Percentiles rank a stretch among this genome's conserved stretches.
These are phyloP conservation scores for Heliconius sara DNA, from an alignment of 2,888 invertebrate species.

Conservation along the genomic window DNA sequence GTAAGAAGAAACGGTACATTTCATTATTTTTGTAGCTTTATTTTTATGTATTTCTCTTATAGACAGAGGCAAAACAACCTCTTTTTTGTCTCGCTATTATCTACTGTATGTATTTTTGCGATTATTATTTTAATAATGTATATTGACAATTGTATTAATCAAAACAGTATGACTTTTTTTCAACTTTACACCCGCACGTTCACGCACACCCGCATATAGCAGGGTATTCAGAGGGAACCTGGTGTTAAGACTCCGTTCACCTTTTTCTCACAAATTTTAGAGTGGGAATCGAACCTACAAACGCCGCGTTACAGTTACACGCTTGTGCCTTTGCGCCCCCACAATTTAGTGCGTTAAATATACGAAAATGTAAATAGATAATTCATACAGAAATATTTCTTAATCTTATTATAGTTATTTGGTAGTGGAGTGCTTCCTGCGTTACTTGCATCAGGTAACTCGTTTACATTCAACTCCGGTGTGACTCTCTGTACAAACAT, in stretches of 20 bases:
- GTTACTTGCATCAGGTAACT: conserved; percentile 55
- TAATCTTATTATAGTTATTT: conserved; percentile 36
- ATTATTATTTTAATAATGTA: background rate
- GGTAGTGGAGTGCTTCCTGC: conserved; percentile 34
- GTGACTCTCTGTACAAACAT: conserved; percentile 61
- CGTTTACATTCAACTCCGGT: conserved; percentile 54
- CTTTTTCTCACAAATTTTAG: too few species aligned
- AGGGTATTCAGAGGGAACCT: too few species aligned
- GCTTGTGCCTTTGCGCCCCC: too few species aligned
- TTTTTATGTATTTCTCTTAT: background rate
- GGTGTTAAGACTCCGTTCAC: too few species aligned
- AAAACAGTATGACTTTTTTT: too few species aligned
- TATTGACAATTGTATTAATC: background rate
- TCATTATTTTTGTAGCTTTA: background rate
- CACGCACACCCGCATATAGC: too few species aligned
- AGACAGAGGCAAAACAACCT: background rate
- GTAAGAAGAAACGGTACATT: conserved; percentile 11
- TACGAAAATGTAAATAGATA: background rate
- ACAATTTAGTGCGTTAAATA: background rate
- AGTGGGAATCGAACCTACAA: too few species aligned
- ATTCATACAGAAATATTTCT: background rate
- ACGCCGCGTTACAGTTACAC: too few species aligned
- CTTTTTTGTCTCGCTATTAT: background rate
- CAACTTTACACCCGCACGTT: too few species aligned
- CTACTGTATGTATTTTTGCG: background rate